Conservation (phyloP, 2,113 vertebrate genomes). For the Cynocephalus volans region DNA sequence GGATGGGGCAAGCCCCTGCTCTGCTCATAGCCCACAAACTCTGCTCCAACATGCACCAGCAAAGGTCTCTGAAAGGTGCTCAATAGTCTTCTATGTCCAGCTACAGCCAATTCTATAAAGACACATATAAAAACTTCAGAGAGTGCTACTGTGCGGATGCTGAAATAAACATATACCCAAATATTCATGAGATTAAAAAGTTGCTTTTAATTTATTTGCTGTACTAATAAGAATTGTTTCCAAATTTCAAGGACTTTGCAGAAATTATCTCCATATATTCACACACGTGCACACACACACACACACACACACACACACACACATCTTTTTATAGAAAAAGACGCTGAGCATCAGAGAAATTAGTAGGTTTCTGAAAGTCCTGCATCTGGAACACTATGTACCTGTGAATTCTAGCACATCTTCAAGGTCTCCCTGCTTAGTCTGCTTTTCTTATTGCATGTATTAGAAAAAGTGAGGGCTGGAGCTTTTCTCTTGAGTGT, state of each 20-base stretch:
- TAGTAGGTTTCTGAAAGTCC: not conserved
- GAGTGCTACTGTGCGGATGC: not conserved
- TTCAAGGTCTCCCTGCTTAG: accelerated
- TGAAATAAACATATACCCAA: not conserved
- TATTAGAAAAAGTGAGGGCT: not conserved
- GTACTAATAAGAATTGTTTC: not conserved
- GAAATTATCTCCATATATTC: not conserved
- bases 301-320: not conserved
- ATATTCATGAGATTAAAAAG: not conserved
- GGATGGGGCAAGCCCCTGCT: accelerated
- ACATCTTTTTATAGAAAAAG: not conserved
- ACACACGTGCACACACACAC: not conserved
- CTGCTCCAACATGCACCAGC: accelerated
- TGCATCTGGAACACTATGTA: accelerated
- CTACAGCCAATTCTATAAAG: not conserved
- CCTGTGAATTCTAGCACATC: not conserved
- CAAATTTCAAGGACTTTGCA: not conserved
- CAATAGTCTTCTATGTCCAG: not conserved
- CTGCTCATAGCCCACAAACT: not conserved
- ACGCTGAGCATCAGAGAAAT: not conserved
- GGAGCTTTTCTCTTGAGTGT: not conserved
- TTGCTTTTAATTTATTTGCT: not conserved
- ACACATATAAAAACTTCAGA: accelerated
- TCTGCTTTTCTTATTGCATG: not conserved
- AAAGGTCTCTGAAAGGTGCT: not conserved